Percentiles rank a stretch among this genome's conserved stretches.
Evolutionary conservation across 2,888 invertebrate species (phyloP).

Genomic region (Dolomedes plantarius): DNA sequence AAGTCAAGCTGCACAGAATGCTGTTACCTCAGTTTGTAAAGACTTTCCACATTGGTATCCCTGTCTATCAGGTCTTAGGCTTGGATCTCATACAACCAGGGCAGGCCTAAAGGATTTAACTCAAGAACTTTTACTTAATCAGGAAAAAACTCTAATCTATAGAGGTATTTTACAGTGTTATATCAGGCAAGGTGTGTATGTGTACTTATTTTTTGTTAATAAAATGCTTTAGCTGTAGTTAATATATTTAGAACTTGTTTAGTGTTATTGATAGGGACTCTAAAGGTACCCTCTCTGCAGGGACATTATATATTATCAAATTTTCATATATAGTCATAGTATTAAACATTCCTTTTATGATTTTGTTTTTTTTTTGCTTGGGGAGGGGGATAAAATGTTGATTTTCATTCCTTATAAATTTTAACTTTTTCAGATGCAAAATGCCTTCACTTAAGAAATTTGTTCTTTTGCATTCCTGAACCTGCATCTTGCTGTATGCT

Average conservation of each 20-base stretch:
- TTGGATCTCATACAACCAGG: conserved; percentile 47
- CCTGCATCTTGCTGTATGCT: too few species aligned
- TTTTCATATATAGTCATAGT: too few species aligned
- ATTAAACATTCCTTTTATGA: too few species aligned
- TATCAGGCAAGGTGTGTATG: not conserved
- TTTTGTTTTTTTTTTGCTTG: too few species aligned
- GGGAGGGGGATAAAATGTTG: too few species aligned
- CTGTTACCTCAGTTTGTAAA: not conserved
- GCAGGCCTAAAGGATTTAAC: not conserved
- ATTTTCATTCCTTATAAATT: too few species aligned
- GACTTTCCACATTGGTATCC: conserved; percentile 34
- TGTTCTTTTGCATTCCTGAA: too few species aligned
- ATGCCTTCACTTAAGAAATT: too few species aligned
- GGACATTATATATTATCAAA: too few species aligned
- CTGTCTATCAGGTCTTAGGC: conserved; percentile 40
- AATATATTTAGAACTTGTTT: not conserved
- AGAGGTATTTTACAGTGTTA: conserved; percentile 48
- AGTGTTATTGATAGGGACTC: not conserved
- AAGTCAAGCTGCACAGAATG: conserved; percentile 24
- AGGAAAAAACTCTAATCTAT: conserved; percentile 27
- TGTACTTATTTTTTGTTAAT: not conserved
- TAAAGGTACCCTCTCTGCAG: not conserved
- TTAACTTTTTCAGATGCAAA: too few species aligned
- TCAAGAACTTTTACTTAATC: not conserved
- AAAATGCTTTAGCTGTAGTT: not conserved